Conservation (phyloP, 2,888 invertebrate species). For the Calliphora vomitoria region DNA sequence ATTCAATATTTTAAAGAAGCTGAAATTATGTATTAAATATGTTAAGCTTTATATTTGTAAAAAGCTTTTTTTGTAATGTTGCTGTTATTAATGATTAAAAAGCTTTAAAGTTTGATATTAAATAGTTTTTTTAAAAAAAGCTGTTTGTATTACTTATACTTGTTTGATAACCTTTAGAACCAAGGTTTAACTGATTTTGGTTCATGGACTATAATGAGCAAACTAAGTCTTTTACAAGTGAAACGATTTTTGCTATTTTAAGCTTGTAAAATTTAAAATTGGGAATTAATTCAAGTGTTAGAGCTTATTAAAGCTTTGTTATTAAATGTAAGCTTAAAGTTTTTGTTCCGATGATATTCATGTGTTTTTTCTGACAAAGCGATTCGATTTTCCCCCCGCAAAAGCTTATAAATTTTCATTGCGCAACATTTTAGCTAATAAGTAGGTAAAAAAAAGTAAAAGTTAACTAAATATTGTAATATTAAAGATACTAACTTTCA, state of each 20-base stretch:
- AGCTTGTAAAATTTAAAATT: background rate
- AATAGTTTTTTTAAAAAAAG: too few relatives aligned
- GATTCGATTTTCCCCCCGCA: background rate
- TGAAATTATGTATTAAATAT: background rate
- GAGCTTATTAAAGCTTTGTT: background rate
- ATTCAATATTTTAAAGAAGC: background rate
- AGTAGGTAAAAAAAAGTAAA: background rate
- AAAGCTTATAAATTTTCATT: slow-evolving; percentile 69
- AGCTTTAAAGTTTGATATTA: background rate
- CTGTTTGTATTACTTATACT: too few relatives aligned
- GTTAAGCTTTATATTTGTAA: background rate
- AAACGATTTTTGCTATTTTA: too few relatives aligned
- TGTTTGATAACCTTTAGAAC: too few relatives aligned
- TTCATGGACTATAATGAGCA: too few relatives aligned
- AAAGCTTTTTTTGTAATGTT: background rate
- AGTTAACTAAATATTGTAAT: slow-evolving; percentile 16
- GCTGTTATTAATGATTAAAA: too few relatives aligned
- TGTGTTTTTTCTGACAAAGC: background rate
- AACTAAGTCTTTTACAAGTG: too few relatives aligned
- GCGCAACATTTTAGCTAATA: background rate
- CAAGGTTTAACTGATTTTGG: too few relatives aligned
- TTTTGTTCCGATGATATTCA: background rate
- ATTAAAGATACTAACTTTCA: slow-evolving; percentile 88
- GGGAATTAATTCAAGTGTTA: background rate
- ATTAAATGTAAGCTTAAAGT: too few relatives aligned